A percentile compares a stretch with the other conserved stretches of the same genome.
Evolutionary conservation across 1,140 invertebrate genomes (phyloP).

Genomic region (Sinonovacula constricta): DNA sequence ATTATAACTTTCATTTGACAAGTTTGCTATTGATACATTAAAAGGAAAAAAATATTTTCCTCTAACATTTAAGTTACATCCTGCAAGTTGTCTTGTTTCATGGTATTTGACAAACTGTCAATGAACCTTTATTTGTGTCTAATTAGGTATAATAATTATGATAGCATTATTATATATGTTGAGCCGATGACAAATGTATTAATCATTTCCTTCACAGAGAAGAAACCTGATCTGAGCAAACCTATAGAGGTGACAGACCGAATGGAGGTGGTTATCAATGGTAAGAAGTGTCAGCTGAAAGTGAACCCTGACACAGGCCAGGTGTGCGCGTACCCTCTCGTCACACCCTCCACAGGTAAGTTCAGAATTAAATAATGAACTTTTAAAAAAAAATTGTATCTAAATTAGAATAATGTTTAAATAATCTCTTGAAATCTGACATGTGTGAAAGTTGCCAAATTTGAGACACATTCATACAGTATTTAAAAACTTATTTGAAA

Average conservation of each 20-base stretch:
- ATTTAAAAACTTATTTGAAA: too few relatives aligned
- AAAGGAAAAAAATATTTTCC: not conserved
- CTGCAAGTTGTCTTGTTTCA: not conserved
- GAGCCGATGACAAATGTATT: not conserved
- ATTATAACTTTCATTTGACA: too few relatives aligned
- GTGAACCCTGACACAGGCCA: slow-evolving; percentile 74
- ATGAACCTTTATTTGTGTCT: not conserved
- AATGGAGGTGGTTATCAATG: slow-evolving; percentile 75
- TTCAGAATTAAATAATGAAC: too few relatives aligned
- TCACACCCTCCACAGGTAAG: slow-evolving; percentile 62
- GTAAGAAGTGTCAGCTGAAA: slow-evolving; percentile 76
- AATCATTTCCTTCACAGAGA: too few relatives aligned
- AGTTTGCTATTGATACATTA: not conserved
- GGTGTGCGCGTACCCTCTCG: slow-evolving; percentile 75
- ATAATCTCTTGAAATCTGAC: too few relatives aligned
- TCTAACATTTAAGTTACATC: not conserved
- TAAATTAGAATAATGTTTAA: too few relatives aligned
- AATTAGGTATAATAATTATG: too few relatives aligned
- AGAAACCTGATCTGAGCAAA: slow-evolving; percentile 69
- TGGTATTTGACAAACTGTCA: not conserved
- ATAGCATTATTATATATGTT: not conserved
- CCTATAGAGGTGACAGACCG: slow-evolving; percentile 75
- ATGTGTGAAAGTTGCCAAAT: too few relatives aligned
- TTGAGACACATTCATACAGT: too few relatives aligned
- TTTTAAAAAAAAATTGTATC: too few relatives aligned